These are phyloP conservation scores for Actinemys pallida DNA, from an alignment of 2,113 vertebrate genomes.

Conservation along the genomic window DNA sequence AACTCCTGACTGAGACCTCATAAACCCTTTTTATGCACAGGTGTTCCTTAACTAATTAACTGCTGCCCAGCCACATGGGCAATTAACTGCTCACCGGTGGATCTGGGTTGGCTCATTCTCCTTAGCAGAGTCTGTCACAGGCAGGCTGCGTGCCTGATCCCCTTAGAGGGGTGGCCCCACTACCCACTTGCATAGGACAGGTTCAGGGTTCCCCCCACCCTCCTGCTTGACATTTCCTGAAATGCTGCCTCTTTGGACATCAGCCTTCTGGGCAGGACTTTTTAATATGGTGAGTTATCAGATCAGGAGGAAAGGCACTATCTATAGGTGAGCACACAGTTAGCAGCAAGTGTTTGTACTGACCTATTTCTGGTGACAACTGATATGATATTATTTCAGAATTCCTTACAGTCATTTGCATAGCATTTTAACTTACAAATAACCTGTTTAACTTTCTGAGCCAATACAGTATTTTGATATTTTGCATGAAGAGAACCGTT, in stretches of 20 bases:
- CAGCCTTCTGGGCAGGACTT: neutral
- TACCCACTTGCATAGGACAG: neutral
- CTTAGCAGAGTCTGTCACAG: too few relatives aligned
- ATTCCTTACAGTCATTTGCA: neutral
- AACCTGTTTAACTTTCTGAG: neutral
- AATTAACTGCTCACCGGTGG: too few relatives aligned
- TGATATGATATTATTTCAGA: neutral
- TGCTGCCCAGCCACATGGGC: too few relatives aligned
- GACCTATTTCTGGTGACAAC: neutral
- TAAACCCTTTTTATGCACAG: too few relatives aligned
- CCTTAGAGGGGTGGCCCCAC: neutral
- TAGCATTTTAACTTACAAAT: neutral
- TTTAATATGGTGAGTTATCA: neutral
- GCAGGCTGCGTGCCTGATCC: too few relatives aligned
- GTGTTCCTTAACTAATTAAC: neutral
- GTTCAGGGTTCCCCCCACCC: neutral
- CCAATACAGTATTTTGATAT: neutral
- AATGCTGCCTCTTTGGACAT: neutral
- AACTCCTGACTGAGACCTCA: neutral
- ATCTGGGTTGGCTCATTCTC: too few relatives aligned
- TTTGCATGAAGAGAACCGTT: neutral
- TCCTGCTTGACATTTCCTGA: neutral
- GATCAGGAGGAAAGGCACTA: neutral
- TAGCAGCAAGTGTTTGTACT: neutral
- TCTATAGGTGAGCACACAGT: neutral